phyloP scores from a whole-genome alignment of 2,888 invertebrate genomes.

The Drosophila sordidula region DNA sequence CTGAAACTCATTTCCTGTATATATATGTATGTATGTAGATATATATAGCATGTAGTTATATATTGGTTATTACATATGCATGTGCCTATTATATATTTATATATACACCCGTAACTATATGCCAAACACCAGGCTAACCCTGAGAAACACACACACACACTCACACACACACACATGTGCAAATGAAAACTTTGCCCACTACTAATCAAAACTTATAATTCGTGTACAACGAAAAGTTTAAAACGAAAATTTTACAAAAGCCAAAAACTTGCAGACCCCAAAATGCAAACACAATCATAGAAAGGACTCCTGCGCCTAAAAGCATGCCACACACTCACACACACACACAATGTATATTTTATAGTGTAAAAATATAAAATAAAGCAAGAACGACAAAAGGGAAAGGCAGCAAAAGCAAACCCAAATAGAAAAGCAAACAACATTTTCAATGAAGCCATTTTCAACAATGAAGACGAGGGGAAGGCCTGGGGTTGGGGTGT shows the following conservation, averaged over 20 bases:
- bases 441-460: conserved; percentile 81
- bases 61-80: conserved; percentile 24
- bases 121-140: conserved; percentile 23
- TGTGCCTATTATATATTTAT: conserved; percentile 4
- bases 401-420: conserved; percentile 64
- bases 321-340: conserved; percentile 42
- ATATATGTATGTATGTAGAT: conserved; percentile 24
- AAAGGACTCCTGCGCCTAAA: conserved; percentile 58
- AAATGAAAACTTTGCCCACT: conserved; percentile 75
- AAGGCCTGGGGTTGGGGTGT: neutral
- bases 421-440: conserved; percentile 80
- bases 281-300: conserved; percentile 66
- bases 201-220: conserved; percentile 81
- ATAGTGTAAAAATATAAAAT: conserved; percentile 80
- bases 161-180: conserved; percentile 30
- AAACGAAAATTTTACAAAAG: conserved; percentile 81
- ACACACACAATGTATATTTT: conserved; percentile 71
- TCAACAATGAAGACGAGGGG: conserved; percentile 45
- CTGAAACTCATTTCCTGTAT: conserved; percentile 69
- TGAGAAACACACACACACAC: conserved; percentile 24
- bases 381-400: conserved; percentile 55
- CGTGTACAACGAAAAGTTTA: conserved; percentile 79
- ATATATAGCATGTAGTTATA: conserved; percentile 30
- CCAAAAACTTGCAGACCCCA: conserved; percentile 72
- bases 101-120: conserved; percentile 26